A percentile compares a stretch with the other conserved stretches of the same genome.
These are phyloP conservation scores for Ataeniobius toweri DNA, from an alignment of 2,797 vertebrate species.

Conservation along the genomic window DNA sequence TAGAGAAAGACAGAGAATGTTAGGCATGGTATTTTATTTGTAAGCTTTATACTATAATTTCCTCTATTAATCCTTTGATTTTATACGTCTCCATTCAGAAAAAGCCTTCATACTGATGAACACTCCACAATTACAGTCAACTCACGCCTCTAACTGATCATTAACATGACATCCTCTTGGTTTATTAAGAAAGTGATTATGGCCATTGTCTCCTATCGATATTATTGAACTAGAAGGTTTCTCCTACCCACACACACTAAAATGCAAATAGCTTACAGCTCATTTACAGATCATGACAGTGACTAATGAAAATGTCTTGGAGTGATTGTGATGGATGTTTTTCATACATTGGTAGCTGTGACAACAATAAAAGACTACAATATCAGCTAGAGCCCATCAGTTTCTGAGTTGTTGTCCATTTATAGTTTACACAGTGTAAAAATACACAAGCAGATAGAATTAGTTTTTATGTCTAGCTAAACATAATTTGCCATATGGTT, in stretches of 20 bases:
- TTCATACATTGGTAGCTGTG: not conserved
- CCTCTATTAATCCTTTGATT: conserved; percentile 48
- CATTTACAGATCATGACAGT: not conserved
- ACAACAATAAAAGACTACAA: not conserved
- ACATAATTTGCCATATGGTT: conserved; percentile 17
- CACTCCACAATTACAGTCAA: conserved; percentile 12
- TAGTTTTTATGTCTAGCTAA: not conserved
- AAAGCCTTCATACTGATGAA: conserved; percentile 24
- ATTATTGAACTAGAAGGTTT: conserved; percentile 9
- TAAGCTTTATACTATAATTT: conserved; percentile 33
- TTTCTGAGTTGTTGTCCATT: not conserved
- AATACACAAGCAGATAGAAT: not conserved
- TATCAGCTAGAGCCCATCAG: not conserved
- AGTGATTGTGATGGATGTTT: conserved; percentile 2
- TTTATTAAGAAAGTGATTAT: conserved; percentile 26
- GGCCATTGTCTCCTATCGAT: conserved; percentile 10
- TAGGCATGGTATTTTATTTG: conserved; percentile 34
- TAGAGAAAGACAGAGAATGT: not conserved
- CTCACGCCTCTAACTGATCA: conserved; percentile 19
- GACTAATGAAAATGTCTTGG: conserved; percentile 9
- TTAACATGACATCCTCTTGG: conserved; percentile 21
- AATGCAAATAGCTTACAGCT: conserved; percentile 9
- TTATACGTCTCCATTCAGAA: conserved; percentile 61
- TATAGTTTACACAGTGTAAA: not conserved
- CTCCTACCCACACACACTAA: not conserved